A percentile compares a stretch with the other conserved stretches of the same genome.
These are phyloP conservation scores for Psylliodes chrysocephalus DNA, from an alignment of 2,888 invertebrate species.

Conservation along the genomic window DNA sequence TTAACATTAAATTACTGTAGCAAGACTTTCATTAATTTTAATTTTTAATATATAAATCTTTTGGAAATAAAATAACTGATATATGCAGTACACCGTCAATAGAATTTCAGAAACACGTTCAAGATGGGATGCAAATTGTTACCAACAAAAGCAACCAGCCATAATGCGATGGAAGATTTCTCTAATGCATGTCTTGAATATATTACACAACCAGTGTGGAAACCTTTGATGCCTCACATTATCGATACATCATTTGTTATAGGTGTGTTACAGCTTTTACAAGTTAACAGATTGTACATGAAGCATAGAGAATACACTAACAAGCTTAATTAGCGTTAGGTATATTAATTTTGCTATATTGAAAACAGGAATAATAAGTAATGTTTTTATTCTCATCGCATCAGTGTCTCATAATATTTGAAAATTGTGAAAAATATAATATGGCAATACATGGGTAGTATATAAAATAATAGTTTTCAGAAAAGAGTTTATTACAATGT, in stretches of 20 bases:
- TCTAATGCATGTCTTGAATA: slow-evolving; percentile 4
- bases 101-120: not conserved
- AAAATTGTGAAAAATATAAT: too few relatives aligned
- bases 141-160: slow-evolving; percentile 4
- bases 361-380: too few relatives aligned
- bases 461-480: too few relatives aligned
- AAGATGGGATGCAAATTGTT: not conserved
- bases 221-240: slow-evolving; percentile 11
- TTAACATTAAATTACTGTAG: too few relatives aligned
- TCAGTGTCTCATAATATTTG: too few relatives aligned
- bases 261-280: slow-evolving; percentile 7
- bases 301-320: slow-evolving; percentile 1
- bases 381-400: too few relatives aligned
- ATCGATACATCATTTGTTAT: slow-evolving; percentile 11
- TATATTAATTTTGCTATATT: not conserved
- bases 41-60: too few relatives aligned
- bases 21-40: too few relatives aligned
- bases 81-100: not conserved
- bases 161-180: not conserved
- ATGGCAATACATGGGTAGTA: not conserved
- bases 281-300: slow-evolving; percentile 1
- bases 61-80: not conserved
- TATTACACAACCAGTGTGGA: not conserved
- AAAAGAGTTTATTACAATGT: too few relatives aligned
- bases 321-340: slow-evolving; percentile 9